Conservation (phyloP, 2,888 invertebrate species). For the Magallana nippona region DNA sequence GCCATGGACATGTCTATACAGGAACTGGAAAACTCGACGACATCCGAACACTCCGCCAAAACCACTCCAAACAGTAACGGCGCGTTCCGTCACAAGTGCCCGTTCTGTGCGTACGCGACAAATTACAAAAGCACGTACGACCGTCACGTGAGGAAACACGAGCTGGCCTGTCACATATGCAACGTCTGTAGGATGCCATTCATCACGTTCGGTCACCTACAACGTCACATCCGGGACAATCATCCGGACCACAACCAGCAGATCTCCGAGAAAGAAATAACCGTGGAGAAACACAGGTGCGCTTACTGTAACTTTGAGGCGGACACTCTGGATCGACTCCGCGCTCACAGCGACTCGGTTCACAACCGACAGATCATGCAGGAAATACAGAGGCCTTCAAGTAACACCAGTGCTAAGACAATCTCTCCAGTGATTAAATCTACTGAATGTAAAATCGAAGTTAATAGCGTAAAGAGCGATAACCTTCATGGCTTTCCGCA, state of each 20-base stretch:
- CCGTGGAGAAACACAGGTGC: conserved; percentile 42
- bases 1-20: conserved; percentile 52
- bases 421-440: neutral
- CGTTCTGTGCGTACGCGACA: conserved; percentile 52
- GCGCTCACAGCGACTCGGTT: conserved; percentile 29
- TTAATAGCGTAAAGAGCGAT: neutral
- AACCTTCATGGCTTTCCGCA: neutral
- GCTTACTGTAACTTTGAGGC: conserved; percentile 43
- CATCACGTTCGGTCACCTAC: conserved; percentile 51
- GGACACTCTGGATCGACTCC: conserved; percentile 26
- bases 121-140: conserved; percentile 54
- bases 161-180: conserved; percentile 52
- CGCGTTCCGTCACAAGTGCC: conserved; percentile 49
- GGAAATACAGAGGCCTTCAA: conserved; percentile 24
- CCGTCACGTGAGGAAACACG: conserved; percentile 53
- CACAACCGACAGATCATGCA: conserved; percentile 36
- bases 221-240: conserved; percentile 51
- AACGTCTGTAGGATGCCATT: conserved; percentile 52
- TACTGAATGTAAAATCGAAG: neutral
- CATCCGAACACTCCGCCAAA: conserved; percentile 2
- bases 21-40: conserved; percentile 48
- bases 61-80: neutral
- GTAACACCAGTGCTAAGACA: neutral
- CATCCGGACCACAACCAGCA: conserved; percentile 49
- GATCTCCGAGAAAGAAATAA: conserved; percentile 41